A percentile compares a stretch with the other conserved stretches of the same genome.
Conservation (phyloP, 2,797 vertebrate species). For the Microctenopoma lineatum region DNA sequence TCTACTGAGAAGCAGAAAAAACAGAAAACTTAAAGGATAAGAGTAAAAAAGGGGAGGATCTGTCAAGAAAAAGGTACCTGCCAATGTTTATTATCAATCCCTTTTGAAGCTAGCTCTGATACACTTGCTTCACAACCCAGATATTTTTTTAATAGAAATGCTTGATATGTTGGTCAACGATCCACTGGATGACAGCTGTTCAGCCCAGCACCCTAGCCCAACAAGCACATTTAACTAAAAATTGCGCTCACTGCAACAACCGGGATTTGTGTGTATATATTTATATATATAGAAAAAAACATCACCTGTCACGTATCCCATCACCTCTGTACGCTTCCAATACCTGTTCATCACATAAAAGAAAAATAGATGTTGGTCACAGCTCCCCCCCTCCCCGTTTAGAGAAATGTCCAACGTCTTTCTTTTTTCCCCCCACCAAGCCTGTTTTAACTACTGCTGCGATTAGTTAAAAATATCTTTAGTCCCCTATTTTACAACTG, state of each 20-base stretch:
- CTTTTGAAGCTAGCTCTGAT: constrained; percentile 64
- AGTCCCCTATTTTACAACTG: constrained; percentile 59
- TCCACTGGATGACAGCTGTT: constrained; percentile 68
- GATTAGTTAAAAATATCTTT: constrained; percentile 58
- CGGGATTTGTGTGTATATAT: constrained; percentile 72
- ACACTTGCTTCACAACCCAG: constrained; percentile 51
- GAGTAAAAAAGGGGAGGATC: constrained; percentile 28
- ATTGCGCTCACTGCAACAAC: constrained; percentile 80
- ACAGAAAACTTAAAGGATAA: constrained; percentile 24
- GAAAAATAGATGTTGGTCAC: constrained; percentile 34
- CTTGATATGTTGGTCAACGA: constrained; percentile 79
- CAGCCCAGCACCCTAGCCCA: constrained; percentile 82
- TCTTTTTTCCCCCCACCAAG: constrained; percentile 28
- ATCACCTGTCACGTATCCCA: constrained; percentile 58
- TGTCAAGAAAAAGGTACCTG: constrained; percentile 53
- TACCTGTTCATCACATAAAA: constrained; percentile 56
- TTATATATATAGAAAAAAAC: constrained; percentile 44
- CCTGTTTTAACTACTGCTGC: constrained; percentile 69
- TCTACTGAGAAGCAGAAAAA: constrained; percentile 23
- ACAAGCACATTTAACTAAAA: constrained; percentile 78
- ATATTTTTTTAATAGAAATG: constrained; percentile 57
- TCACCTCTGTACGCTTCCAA: constrained; percentile 54
- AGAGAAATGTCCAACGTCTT: constrained; percentile 54
- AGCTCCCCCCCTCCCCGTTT: constrained; percentile 17
- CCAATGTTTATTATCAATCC: constrained; percentile 72